Percentiles rank a stretch among this genome's conserved stretches.
Conservation (phyloP, 2,113 vertebrate genomes). For the Myxocyprinus asiaticus region DNA sequence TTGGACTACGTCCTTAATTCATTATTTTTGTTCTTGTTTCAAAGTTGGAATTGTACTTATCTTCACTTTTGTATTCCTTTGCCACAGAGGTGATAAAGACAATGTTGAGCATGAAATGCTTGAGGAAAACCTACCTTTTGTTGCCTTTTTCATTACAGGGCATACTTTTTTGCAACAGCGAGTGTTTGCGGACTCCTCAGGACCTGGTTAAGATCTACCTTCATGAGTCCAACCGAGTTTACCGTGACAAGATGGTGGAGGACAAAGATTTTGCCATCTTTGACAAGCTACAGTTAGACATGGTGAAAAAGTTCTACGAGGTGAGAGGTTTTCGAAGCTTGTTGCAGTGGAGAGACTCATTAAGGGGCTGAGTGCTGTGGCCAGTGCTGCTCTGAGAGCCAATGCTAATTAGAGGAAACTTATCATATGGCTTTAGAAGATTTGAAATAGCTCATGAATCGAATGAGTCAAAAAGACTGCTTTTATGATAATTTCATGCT, state of each 20-base stretch:
- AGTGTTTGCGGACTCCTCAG: conserved; percentile 73
- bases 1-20: too few relatives aligned
- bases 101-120: too few relatives aligned
- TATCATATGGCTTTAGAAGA: too few relatives aligned
- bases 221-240: conserved; percentile 82
- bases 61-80: conserved; percentile 3
- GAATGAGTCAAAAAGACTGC: too few relatives aligned
- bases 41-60: too few relatives aligned
- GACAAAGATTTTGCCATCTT: conserved; percentile 73
- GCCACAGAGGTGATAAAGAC: neutral
- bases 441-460: neutral
- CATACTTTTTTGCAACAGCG: conserved; percentile 79
- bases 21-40: too few relatives aligned
- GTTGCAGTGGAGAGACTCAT: conserved; percentile 2
- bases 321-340: conserved; percentile 64
- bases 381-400: conserved; percentile 19
- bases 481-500: too few relatives aligned
- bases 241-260: conserved; percentile 83
- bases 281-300: conserved; percentile 80
- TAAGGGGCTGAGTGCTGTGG: conserved; percentile 6
- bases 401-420: conserved; percentile 47
- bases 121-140: too few relatives aligned
- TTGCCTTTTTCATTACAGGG: conserved; percentile 66
- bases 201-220: conserved; percentile 81
- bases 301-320: conserved; percentile 76